Evolutionary conservation across 2,888 invertebrate species (phyloP).

Genomic region (Griposia aprilina): DNA sequence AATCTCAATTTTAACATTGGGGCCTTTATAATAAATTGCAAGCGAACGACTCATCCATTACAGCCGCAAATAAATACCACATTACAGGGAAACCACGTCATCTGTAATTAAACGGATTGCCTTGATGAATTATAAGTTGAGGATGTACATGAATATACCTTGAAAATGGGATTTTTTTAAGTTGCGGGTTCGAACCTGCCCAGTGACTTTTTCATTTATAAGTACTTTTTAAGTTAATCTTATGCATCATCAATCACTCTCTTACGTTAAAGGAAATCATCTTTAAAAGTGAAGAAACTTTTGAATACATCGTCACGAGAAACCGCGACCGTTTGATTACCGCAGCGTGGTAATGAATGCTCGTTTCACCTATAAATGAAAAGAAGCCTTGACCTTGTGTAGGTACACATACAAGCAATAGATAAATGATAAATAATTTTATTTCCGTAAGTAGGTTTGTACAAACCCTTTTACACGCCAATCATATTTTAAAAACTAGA

Average conservation of each 20-base stretch:
- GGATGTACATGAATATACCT: constrained; percentile 29
- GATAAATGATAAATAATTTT: no score
- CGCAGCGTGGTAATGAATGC: no score
- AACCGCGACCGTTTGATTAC: no score
- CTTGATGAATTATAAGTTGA: constrained; percentile 40
- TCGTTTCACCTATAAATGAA: no score
- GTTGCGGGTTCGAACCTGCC: not conserved
- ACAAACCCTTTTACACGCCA: no score
- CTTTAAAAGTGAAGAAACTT: not conserved
- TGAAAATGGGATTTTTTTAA: not conserved
- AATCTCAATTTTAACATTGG: constrained; percentile 64
- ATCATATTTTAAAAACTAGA: no score
- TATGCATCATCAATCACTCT: no score
- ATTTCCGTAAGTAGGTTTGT: no score
- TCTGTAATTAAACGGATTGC: constrained; percentile 45
- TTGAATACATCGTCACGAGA: not conserved
- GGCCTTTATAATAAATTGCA: constrained; percentile 69
- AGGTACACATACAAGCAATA: no score
- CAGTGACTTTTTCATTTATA: not conserved
- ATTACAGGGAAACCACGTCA: constrained; percentile 51
- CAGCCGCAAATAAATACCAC: constrained; percentile 66
- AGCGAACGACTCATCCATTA: constrained; percentile 67
- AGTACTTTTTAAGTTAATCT: not conserved
- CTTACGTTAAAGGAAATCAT: not conserved
- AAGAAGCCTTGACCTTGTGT: no score